Evolutionary conservation across 1,140 invertebrate genomes (phyloP), one percentile per base, ranked within the genome.

Genomic region (Drosophila equinoxialis): DNA sequence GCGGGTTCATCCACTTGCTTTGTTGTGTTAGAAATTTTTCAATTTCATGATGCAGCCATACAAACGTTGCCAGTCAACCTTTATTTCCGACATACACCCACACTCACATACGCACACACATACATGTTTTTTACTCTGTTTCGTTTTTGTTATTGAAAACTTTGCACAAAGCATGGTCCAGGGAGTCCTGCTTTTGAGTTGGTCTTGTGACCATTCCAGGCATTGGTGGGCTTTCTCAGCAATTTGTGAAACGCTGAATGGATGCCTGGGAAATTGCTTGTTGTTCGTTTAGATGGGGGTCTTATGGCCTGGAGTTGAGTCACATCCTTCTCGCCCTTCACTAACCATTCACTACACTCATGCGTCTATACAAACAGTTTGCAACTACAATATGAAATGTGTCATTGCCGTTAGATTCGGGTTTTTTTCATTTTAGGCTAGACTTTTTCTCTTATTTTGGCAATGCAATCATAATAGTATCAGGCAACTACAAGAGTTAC

Each of bases 21-120:
- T 68, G 45, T 57, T 65, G 72, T 71, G 54, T 84, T 55, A 7
- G n/a, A 58, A 65, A 67, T 59, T 79, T 83, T 79, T 66, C 72
- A 74, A 85, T 84, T 85, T 71, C 20, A 51, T 51, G 57, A 33
- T 39, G 68, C 74, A 84, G 54, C 77, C 81, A 66, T 69, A 73
- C 62, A 69, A 83, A 65, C 26, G 20, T 11, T 20, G 26, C 20
- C 20, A 51, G 45, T 23, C 41, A 68, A 64, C 71, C 60, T 76
- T 61, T 41, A 42, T 61, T 42, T 35, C 51, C 23, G n/a, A 26
- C 30, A 65, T 14, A 65, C 41, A 48, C 17, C 30, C 58, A 62
- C 30, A 55, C 13, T 30, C 37, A 54, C 14, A 11, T 11, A 39
- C 14, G 57, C 61, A 65, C 61, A 48, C 13, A 51, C 20, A 11